A percentile compares a stretch with the other conserved stretches of the same genome.
phyloP scores from a whole-genome alignment of 2,797 vertebrate genomes.

The Neostethus bicornis region DNA sequence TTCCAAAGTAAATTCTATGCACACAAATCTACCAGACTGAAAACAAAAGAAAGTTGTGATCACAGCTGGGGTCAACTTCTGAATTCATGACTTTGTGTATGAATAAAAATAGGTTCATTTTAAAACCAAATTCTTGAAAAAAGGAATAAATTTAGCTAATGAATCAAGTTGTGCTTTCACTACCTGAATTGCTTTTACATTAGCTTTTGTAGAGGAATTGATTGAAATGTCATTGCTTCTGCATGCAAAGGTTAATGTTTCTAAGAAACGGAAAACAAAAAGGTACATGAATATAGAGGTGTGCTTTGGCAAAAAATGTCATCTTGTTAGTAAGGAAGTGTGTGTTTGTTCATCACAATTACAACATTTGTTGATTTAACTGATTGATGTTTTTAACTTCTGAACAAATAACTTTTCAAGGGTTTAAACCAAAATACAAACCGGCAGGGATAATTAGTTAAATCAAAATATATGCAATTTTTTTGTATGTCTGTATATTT shows the following conservation, averaged over 20 bases:
- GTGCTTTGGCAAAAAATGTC: conserved; percentile 1
- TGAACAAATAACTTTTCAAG: conserved; percentile 2
- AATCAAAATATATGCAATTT: background rate
- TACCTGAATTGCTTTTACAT: conserved; percentile 60
- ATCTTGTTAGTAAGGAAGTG: background rate
- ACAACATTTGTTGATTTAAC: conserved; percentile 8
- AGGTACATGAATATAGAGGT: conserved; percentile 20
- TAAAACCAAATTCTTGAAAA: conserved; percentile 47
- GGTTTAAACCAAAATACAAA: background rate
- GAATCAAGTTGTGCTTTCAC: conserved; percentile 47
- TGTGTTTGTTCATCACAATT: conserved; percentile 1
- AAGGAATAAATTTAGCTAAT: conserved; percentile 29
- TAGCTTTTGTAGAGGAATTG: conserved; percentile 68
- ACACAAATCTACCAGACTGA: conserved; percentile 49
- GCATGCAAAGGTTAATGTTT: conserved; percentile 60
- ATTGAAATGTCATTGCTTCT: conserved; percentile 67
- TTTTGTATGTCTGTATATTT: background rate
- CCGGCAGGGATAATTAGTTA: background rate
- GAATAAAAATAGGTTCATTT: conserved; percentile 47
- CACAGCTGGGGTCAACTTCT: conserved; percentile 29
- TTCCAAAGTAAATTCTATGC: conserved; percentile 47
- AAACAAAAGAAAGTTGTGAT: conserved; percentile 33
- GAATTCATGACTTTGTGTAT: conserved; percentile 29
- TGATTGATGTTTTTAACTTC: background rate
- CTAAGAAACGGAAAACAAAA: conserved; percentile 29